Conservation (phyloP, 2,797 vertebrate species). For the Gila robusta region DNA sequence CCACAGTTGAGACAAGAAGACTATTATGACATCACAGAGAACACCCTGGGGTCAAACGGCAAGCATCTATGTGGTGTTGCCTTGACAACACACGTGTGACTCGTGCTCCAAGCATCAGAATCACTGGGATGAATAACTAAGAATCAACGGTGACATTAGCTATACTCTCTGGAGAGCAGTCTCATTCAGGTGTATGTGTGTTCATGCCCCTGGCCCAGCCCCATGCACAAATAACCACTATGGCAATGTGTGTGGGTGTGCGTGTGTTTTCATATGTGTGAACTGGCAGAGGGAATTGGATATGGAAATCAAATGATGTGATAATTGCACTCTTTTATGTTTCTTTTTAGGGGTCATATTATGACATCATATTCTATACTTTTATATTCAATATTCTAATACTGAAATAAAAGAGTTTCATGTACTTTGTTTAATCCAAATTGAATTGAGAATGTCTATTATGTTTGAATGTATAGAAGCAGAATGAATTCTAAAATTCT, state of each 20-base stretch:
- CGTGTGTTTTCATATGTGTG: constrained; percentile 1
- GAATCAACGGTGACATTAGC: constrained; percentile 81
- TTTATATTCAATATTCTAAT: background rate
- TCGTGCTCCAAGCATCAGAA: constrained; percentile 62
- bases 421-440: background rate
- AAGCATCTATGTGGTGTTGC: constrained; percentile 60
- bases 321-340: constrained; percentile 12
- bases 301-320: constrained; percentile 45
- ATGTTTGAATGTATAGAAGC: background rate
- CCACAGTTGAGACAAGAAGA: constrained; percentile 31
- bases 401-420: background rate
- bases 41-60: constrained; percentile 54
- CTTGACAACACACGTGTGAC: constrained; percentile 54
- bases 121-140: constrained; percentile 79
- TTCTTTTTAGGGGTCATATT: background rate
- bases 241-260: constrained; percentile 39
- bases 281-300: constrained; percentile 36
- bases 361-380: constrained; percentile 1
- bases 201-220: constrained; percentile 62
- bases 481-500: background rate
- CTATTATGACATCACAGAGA: constrained; percentile 59
- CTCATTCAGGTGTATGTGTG: constrained; percentile 76
- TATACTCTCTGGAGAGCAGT: constrained; percentile 71
- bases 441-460: background rate
- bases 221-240: constrained; percentile 61